Evolutionary conservation across 1,140 invertebrate species (phyloP).

Genomic region (Mycetomoellerius zeteki): DNA sequence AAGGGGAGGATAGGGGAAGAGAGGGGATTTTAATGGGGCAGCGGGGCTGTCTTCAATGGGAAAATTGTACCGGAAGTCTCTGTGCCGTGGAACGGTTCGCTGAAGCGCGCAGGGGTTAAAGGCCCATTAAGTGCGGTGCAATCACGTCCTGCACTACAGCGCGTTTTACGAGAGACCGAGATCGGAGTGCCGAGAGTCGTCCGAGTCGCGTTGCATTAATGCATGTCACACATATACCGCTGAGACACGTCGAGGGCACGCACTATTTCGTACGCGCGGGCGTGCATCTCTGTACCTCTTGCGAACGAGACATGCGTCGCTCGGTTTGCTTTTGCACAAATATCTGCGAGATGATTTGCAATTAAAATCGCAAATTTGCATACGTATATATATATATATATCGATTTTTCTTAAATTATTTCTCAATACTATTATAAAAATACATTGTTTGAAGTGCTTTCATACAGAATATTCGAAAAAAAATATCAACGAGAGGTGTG

Average conservation of each 20-base stretch:
- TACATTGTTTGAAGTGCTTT: neutral
- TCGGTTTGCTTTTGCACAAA: neutral
- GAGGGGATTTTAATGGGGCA: constrained; percentile 74
- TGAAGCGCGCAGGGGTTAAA: constrained; percentile 74
- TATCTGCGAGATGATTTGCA: neutral
- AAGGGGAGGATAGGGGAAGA: neutral
- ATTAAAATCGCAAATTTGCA: neutral
- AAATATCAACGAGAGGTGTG: neutral
- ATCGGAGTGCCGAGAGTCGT: constrained; percentile 45
- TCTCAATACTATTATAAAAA: neutral
- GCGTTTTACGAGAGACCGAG: constrained; percentile 50
- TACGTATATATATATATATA: too few species aligned
- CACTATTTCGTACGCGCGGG: constrained; percentile 1
- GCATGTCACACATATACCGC: constrained; percentile 43
- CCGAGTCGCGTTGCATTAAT: constrained; percentile 64
- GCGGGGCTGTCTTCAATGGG: constrained; percentile 74
- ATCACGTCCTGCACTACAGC: constrained; percentile 70
- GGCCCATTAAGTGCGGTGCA: constrained; percentile 79
- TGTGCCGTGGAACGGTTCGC: constrained; percentile 48
- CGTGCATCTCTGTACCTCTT: neutral
- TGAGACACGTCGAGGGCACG: constrained; percentile 4
- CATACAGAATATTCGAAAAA: neutral
- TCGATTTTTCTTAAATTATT: neutral
- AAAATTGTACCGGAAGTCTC: constrained; percentile 82
- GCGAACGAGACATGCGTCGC: neutral